These are phyloP conservation scores for Anaspis maculata DNA, from an alignment of 2,888 invertebrate genomes.

Conservation along the genomic window DNA sequence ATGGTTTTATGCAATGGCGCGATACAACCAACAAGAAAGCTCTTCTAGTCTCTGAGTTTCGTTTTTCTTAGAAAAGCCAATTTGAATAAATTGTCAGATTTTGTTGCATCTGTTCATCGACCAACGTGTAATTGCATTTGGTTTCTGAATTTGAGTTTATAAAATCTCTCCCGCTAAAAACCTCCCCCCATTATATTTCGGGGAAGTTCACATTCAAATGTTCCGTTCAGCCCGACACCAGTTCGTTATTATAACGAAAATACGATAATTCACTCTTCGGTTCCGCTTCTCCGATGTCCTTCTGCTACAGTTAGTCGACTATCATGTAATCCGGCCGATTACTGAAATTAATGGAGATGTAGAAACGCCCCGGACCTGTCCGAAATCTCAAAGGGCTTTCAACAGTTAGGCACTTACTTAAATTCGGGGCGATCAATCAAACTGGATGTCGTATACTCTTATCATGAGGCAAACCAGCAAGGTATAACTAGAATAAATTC, in stretches of 20 bases:
- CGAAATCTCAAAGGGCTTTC: slow-evolving; percentile 12
- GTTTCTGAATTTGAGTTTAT: too few relatives aligned
- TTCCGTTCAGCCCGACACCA: slow-evolving; percentile 3
- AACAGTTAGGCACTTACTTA: slow-evolving; percentile 11
- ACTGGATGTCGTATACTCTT: neutral
- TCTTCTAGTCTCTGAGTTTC: too few relatives aligned
- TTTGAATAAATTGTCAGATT: too few relatives aligned
- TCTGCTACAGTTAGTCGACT: slow-evolving; percentile 1
- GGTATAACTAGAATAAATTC: slow-evolving; percentile 10
- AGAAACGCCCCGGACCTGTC: slow-evolving; percentile 13
- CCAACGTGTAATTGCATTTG: too few relatives aligned
- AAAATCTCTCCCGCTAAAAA: too few relatives aligned
- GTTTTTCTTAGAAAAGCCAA: too few relatives aligned
- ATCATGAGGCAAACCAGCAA: too few relatives aligned
- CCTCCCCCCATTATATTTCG: too few relatives aligned
- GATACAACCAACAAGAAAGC: too few relatives aligned
- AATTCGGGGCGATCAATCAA: slow-evolving; percentile 9
- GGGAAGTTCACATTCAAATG: too few relatives aligned
- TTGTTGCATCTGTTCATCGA: too few relatives aligned
- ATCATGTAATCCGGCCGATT: slow-evolving; percentile 12
- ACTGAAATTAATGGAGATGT: slow-evolving; percentile 15
- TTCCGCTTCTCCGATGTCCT: slow-evolving; percentile 9
- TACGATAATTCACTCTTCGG: slow-evolving; percentile 9
- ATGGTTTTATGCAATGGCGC: too few relatives aligned
- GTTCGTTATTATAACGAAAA: neutral